phyloP scores from a whole-genome alignment of 2,113 vertebrate species.

The Ellobius talpinus region DNA sequence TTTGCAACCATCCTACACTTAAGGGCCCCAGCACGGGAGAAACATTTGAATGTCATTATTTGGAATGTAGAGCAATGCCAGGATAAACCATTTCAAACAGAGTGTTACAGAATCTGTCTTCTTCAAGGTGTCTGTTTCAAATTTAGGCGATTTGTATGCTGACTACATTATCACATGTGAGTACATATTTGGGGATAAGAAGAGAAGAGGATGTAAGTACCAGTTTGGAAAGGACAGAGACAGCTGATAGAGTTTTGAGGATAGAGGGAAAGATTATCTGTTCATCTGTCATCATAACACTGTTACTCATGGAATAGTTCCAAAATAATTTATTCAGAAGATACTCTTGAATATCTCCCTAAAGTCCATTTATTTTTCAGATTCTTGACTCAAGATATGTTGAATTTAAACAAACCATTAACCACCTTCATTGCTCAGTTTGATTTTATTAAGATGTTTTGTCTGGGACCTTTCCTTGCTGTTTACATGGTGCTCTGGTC shows the following conservation, averaged over 20 bases:
- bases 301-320: not conserved
- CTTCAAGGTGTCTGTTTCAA: not conserved
- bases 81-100: not conserved
- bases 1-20: too few species aligned
- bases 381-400: not conserved
- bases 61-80: slow-evolving; percentile 10
- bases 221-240: not conserved
- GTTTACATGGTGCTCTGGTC: not conserved
- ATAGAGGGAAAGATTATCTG: not conserved
- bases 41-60: not conserved
- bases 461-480: not conserved
- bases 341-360: not conserved
- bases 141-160: not conserved
- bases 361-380: not conserved
- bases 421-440: not conserved
- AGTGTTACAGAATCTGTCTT: not conserved
- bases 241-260: not conserved
- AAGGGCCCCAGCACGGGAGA: not conserved
- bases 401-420: not conserved
- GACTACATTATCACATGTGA: not conserved
- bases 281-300: not conserved
- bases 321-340: not conserved
- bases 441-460: not conserved
- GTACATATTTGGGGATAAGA: not conserved
- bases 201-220: not conserved